Percentiles rank a stretch among this genome's conserved stretches.
Evolutionary conservation across 2,113 vertebrate genomes (phyloP).

Genomic region (Uria aalge): DNA sequence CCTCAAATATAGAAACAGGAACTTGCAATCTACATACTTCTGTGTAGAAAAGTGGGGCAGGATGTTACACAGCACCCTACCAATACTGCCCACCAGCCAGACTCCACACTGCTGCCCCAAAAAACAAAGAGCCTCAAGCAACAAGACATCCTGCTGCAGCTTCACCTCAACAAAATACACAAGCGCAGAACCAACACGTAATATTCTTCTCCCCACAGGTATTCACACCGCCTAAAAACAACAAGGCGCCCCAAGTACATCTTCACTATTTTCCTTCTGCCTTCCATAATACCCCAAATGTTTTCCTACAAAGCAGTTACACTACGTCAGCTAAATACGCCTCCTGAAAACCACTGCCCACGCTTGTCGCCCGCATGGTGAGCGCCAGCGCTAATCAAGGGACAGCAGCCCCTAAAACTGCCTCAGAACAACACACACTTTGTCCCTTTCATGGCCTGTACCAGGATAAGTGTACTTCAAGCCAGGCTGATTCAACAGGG

Average conservation of each 20-base stretch:
- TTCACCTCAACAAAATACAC: background rate
- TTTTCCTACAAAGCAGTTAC: background rate
- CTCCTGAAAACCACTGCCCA: background rate
- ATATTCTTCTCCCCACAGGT: accelerated
- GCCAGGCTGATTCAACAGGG: background rate
- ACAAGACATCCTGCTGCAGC: background rate
- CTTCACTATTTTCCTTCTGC: background rate
- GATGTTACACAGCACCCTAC: background rate
- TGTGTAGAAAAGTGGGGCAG: background rate
- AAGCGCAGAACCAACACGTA: accelerated
- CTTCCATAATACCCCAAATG: accelerated
- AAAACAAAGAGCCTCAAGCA: background rate
- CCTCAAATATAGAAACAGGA: constrained; percentile 18
- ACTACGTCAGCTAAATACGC: accelerated
- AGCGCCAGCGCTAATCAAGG: accelerated
- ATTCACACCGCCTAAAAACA: background rate
- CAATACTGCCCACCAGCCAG: background rate
- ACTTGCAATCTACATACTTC: constrained; percentile 29
- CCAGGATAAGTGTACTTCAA: background rate
- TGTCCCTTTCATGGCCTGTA: accelerated
- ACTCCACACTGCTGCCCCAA: background rate
- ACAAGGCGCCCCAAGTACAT: background rate
- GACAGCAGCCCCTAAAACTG: background rate
- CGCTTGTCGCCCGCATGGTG: accelerated
- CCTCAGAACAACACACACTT: accelerated